Evolutionary conservation across 2,113 vertebrate genomes (phyloP).

Genomic region (Scatophagus argus): DNA sequence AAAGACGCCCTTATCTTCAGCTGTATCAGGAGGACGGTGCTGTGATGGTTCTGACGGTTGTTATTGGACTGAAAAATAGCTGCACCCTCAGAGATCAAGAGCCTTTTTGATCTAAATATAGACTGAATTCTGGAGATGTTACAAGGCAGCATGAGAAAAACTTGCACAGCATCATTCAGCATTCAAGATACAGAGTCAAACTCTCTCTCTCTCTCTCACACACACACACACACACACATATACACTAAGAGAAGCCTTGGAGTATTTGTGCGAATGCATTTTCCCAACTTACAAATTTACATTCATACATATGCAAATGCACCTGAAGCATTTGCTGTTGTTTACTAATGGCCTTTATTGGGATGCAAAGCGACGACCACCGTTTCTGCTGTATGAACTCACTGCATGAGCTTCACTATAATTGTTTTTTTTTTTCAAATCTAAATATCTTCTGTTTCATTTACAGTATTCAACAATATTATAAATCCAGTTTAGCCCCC

Average conservation of each 20-base stretch:
- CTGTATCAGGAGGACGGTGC: constrained; percentile 5
- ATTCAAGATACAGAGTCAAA: constrained; percentile 18
- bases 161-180: constrained; percentile 29
- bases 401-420: not conserved
- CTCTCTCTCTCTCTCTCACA: not conserved
- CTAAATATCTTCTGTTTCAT: too few species aligned
- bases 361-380: not conserved
- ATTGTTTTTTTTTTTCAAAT: constrained; percentile 20
- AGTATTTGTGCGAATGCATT: constrained; percentile 21
- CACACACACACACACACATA: not conserved
- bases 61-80: constrained; percentile 39
- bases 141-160: constrained; percentile 35
- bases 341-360: constrained; percentile 35
- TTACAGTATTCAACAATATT: too few species aligned
- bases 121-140: constrained; percentile 49
- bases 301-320: constrained; percentile 55
- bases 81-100: constrained; percentile 50
- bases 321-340: constrained; percentile 32
- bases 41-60: constrained; percentile 28
- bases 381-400: constrained; percentile 1
- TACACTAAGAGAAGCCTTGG: constrained; percentile 6
- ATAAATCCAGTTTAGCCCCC: not conserved
- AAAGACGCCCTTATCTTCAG: constrained; percentile 18
- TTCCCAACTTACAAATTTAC: constrained; percentile 28
- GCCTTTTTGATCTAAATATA: constrained; percentile 70